Percentiles rank a stretch among this genome's conserved stretches.
Evolutionary conservation across 1,140 invertebrate species (phyloP).

Genomic region (Dreissena rostriformis): DNA sequence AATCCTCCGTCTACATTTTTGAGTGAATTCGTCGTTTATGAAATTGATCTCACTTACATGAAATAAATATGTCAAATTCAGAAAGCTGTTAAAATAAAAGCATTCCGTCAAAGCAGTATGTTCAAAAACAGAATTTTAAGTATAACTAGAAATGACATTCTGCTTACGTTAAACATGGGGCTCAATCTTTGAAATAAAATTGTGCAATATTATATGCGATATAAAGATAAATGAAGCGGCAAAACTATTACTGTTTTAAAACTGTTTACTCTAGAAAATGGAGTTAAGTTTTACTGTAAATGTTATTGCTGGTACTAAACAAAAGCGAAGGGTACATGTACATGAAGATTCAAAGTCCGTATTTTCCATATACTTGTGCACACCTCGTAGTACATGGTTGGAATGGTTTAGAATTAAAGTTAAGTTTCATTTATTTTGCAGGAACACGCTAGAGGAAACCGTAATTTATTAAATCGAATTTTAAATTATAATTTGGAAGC

Average conservation of each 20-base stretch:
- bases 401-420: background rate
- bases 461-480: background rate
- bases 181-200: background rate
- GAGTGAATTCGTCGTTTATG: constrained; percentile 58
- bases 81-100: background rate
- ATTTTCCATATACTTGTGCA: too few relatives aligned
- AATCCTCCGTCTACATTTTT: constrained; percentile 58
- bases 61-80: background rate
- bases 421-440: background rate
- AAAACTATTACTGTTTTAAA: background rate
- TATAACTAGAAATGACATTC: constrained; percentile 37
- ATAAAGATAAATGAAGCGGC: background rate
- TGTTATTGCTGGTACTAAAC: background rate
- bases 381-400: too few relatives aligned
- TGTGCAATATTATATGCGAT: background rate
- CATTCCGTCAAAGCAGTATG: constrained; percentile 19
- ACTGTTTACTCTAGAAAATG: background rate
- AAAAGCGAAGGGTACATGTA: background rate
- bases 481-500: background rate
- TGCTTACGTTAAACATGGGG: background rate
- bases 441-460: background rate
- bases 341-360: background rate
- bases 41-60: constrained; percentile 39
- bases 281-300: background rate
- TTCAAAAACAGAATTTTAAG: constrained; percentile 56